Conservation (phyloP, 2,113 vertebrate genomes). For the Lanius ludovicianus region DNA sequence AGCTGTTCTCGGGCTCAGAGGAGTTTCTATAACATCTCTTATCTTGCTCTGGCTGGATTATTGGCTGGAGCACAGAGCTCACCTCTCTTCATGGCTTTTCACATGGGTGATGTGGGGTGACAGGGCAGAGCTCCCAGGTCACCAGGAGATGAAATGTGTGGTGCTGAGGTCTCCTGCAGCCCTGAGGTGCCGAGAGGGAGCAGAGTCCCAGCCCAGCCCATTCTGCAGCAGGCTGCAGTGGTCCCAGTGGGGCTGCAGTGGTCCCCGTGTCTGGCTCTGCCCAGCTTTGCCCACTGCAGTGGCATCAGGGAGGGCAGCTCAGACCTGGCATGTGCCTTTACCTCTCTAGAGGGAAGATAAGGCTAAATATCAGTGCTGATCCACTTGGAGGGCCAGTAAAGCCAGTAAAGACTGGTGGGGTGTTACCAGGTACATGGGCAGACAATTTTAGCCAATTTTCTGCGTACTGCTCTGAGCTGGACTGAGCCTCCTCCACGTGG, state of each 20-base stretch:
- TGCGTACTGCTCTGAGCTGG: fast-evolving
- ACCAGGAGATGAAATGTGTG: not conserved
- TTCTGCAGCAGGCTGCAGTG: not conserved
- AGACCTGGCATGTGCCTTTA: fast-evolving
- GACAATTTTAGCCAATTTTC: fast-evolving
- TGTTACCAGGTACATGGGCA: not conserved
- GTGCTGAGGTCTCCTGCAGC: not conserved
- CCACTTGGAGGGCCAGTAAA: not conserved
- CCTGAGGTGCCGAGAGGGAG: not conserved
- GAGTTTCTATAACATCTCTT: conserved; percentile 20
- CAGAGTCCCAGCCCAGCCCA: not conserved
- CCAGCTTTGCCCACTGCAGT: fast-evolving
- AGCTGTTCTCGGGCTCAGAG: conserved; percentile 16
- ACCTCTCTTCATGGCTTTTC: fast-evolving
- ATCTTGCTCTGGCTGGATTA: not conserved
- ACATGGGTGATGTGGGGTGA: not conserved
- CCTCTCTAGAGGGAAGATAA: not conserved
- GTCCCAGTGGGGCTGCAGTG: fast-evolving
- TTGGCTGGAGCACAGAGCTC: not conserved
- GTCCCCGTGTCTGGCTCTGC: not conserved
- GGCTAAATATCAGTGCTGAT: not conserved
- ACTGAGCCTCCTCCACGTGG: not conserved
- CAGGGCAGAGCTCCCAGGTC: not conserved
- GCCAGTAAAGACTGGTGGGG: not conserved
- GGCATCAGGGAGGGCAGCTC: fast-evolving